phyloP scores from a whole-genome alignment of 2,888 invertebrate species.

The Cataglyphis cursor region DNA sequence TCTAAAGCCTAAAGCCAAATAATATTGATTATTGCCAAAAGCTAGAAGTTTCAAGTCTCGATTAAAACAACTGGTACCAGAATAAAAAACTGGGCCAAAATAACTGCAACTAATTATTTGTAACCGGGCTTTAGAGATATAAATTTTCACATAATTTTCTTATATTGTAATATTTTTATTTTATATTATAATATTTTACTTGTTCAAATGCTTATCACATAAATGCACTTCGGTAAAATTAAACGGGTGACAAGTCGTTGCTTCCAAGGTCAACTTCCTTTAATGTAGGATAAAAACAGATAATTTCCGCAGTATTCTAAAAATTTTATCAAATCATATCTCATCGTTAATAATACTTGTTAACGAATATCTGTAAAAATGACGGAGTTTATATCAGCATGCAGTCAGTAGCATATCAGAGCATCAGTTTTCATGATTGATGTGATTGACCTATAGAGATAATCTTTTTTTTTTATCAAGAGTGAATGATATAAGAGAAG shows the following conservation, averaged over 20 bases:
- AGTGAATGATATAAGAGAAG: not conserved
- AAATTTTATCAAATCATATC: not conserved
- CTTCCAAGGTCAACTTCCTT: not conserved
- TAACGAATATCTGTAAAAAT: not conserved
- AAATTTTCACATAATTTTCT: not conserved
- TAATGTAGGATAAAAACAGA: not conserved
- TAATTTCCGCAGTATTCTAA: not conserved
- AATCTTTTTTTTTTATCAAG: not conserved
- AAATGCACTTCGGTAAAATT: not conserved
- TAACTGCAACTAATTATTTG: too few relatives aligned
- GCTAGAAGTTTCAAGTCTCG: too few relatives aligned
- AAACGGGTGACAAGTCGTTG: not conserved
- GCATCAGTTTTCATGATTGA: not conserved
- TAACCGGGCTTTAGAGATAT: not conserved
- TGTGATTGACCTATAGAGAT: slow-evolving; percentile 4
- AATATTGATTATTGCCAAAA: too few relatives aligned
- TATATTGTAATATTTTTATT: not conserved
- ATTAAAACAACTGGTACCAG: too few relatives aligned
- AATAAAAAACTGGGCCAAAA: too few relatives aligned
- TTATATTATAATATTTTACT: too few relatives aligned
- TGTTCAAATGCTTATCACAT: not conserved
- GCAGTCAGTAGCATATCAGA: not conserved
- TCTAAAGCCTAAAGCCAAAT: too few relatives aligned
- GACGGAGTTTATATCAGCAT: not conserved
- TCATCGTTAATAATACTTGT: not conserved